Base-by-base conservation (phyloP, 2,888 invertebrate species). In the Eristalis intricaria region DNA sequence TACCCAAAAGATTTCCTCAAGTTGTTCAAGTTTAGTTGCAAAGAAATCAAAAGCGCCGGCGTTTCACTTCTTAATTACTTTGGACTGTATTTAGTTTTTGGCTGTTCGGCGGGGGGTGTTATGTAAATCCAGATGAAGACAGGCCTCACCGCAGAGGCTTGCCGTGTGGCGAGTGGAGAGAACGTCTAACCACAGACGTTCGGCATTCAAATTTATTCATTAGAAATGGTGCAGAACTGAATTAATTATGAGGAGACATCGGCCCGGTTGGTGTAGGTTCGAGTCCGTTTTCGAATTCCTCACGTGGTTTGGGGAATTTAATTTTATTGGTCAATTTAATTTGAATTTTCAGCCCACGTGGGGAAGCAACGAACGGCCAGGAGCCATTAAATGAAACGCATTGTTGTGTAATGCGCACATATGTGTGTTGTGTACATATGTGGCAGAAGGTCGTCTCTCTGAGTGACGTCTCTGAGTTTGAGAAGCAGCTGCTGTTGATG, bases 121-220 rank as follows among this genome's bases (percentile, higher is more conserved):
- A 82, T 85, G 82, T 85, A 82, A 85, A 82, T 81, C 63, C 58
- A 50, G 22, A 23, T 58, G 63, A 68, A 11, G 63, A 68, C 29
- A 77, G 69, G 69, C 71, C 68, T 60, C 23, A 61, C 66, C 58
- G 61, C 65, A 35, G 58, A 8, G 38, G 5, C 50, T 29, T 66
- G 38, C 63, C 58, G 64, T 64, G 63, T 58, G 69, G 68, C 58
- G 64, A 68, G 63, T 58, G 69, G 68, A 69, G 43, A 26, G 26
- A 26, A 26, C 26, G 26, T 26, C 64, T 60, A 69, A 77, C 77
- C 82, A 40, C 84, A 69, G 58, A 50, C 82, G 77, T 85, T 85
- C 74, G 66, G 82, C 73, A 82, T 82, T 86, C 78, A 86, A 86
- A 86, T 86, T 82, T 86, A 86, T 86, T 86, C 85, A 86, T 86